Conservation (phyloP, 2,888 invertebrate genomes). For the Hyposoter dolosus region DNA sequence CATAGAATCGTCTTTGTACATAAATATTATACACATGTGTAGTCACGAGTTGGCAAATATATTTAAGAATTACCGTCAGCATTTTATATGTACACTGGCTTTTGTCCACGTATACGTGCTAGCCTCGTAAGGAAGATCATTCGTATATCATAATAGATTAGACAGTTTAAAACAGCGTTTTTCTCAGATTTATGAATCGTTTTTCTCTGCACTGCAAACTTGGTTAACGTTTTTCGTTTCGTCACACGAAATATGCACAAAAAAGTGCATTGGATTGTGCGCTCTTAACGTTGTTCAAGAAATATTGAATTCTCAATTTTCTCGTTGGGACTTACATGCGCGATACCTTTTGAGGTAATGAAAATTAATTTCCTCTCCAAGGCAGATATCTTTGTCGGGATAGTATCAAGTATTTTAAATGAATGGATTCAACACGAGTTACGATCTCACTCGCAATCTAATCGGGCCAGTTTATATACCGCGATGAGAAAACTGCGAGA, state of each 20-base stretch:
- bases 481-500: slow-evolving; percentile 16
- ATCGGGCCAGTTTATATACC: slow-evolving; percentile 55
- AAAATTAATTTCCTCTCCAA: slow-evolving; percentile 33
- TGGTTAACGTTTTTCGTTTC: slow-evolving; percentile 2
- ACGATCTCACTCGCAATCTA: slow-evolving; percentile 61
- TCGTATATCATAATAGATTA: slow-evolving; percentile 28
- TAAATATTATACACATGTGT: slow-evolving; percentile 18
- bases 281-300: slow-evolving; percentile 12
- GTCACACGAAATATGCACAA: not conserved
- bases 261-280: slow-evolving; percentile 30
- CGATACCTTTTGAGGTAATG: slow-evolving; percentile 34
- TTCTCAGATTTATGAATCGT: slow-evolving; percentile 36
- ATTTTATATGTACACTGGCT: not conserved
- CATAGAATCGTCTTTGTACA: not conserved
- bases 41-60: slow-evolving; percentile 61
- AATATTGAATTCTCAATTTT: slow-evolving; percentile 25
- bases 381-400: slow-evolving; percentile 43
- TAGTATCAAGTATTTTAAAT: slow-evolving; percentile 13
- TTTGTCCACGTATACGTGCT: not conserved
- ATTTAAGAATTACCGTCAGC: slow-evolving; percentile 52
- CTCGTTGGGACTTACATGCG: not conserved
- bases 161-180: slow-evolving; percentile 44
- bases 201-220: slow-evolving; percentile 40
- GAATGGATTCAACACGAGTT: slow-evolving; percentile 27
- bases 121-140: not conserved